Base-by-base conservation (phyloP, 92 coral and sea anemone genomes). In the Epizoanthus stellaris region DNA sequence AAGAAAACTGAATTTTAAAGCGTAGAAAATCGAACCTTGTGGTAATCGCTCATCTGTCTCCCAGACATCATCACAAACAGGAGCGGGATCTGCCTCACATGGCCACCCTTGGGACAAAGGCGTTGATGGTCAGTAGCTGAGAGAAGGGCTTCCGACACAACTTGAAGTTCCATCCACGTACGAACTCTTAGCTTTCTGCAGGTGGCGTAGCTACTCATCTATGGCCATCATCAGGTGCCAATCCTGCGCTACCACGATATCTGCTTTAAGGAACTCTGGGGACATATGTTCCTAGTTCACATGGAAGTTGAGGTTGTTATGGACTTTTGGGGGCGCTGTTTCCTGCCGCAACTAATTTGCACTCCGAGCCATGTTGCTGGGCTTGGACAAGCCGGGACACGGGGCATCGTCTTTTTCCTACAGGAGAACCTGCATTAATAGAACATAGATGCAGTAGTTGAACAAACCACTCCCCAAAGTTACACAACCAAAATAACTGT, bases 161-260 rank as follows among this genome's bases (percentile, higher is more conserved):
- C 16, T 58, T 58, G 16, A 58, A 12, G 63, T 58, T 8, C 63
- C 63, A n/a, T 58, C 63, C 17, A 73, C 21, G 36, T 73, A 73
- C 80, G 66, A 73, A 8, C 16, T 1, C 58, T 30, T 2, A 3
- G 58, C 0, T 42, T 42, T 73, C 15, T 4, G n/a, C 61, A 73
- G 21, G 9, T 11, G 57, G 17, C 19, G 5, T 8, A 79, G 12
- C 84, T 58, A 39, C 23, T 57, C 23, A n/a, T 57, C 70, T 2
- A 49, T 79, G 39, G 84, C 84, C 40, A 79, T 52, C 0, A 79
- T 45, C 8, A 73, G 47, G 57, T 73, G 80, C 11, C 80, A 17
- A 19, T 45, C 19, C 20, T 43, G 43, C 21, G 23, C 47, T 38
- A 62, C 84, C 30, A 52, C 6, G 8, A 79, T 16, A 61, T 79